Base-by-base conservation (phyloP, 2,113 vertebrate species). In the Tetraodon nigroviridis region DNA sequence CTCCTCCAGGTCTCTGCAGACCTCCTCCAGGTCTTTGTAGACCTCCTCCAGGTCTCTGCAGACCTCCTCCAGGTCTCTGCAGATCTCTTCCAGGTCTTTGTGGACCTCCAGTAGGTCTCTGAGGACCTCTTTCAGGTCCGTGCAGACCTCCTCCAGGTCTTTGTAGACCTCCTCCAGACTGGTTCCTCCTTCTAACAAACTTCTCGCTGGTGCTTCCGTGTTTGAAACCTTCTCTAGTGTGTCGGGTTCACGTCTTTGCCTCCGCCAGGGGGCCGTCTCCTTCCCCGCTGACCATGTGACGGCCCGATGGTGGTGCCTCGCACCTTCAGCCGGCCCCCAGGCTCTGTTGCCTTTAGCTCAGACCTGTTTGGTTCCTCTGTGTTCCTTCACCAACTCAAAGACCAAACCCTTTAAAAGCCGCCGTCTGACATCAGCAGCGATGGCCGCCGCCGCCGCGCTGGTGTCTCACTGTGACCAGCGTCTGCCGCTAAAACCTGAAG, bases 321-420 rank as follows among this genome's bases (percentile, higher is more conserved):
- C 81, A 77, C 67, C 68, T 74, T 74, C 78, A 78, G 83, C 78
- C 68, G 69, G 71, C 73, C 71, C 61, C 71, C 58, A 68, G 73
- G 67, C 53, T 14, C 3, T 44, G 42, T 44, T 44, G 42, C 42
- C 42, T 44, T 17, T 17, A 17, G 22, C 50, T 52, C 22, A 29
- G 24, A 27, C 4, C 51, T 17, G 37, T 61, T 32, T 11, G 22
- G 65, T 6, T 64, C 10, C 17, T 55, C 69, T 0, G 19, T 67
- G 51, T 54, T 60, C 15, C 53, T 41, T 51, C 10, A 48, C 17
- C 6, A 48, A 20, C 46, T 18, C 17, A 48, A 48, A 48, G 67
- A 24, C 6, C 2, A 46, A 73, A 72, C 64, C 77, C 81, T 78
- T 84, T 82, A 81, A 79, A 66, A 1, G 71, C 81, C 76, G 75